phyloP scores from a whole-genome alignment of 2,113 vertebrate genomes.

The Sakesphorus luctuosus region DNA sequence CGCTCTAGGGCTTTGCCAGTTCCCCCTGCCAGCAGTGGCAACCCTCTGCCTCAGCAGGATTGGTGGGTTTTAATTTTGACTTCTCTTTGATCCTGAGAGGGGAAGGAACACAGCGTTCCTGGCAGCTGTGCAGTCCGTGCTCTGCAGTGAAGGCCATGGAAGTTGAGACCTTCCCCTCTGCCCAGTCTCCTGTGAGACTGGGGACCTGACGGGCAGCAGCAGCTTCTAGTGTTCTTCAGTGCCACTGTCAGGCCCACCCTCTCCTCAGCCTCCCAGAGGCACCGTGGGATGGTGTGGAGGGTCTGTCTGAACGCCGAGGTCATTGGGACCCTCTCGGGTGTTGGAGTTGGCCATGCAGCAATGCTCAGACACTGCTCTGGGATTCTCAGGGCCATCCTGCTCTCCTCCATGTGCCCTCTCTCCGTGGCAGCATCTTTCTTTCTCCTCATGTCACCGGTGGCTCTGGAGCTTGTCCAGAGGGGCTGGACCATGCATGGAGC shows the following conservation, averaged over 20 bases:
- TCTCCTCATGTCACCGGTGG: neutral
- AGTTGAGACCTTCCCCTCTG: neutral
- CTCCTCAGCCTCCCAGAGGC: neutral
- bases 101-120: fast-evolving
- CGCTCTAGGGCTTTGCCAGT: neutral
- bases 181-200: fast-evolving
- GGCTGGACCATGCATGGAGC: neutral
- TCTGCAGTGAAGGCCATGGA: neutral
- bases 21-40: neutral
- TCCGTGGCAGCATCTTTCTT: neutral
- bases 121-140: neutral
- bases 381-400: neutral
- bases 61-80: neutral
- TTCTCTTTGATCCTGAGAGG: neutral
- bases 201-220: neutral
- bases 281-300: fast-evolving
- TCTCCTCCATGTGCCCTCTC: neutral
- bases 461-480: neutral
- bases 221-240: neutral
- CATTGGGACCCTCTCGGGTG: fast-evolving
- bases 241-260: neutral
- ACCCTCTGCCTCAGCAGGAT: neutral
- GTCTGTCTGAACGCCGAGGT: fast-evolving
- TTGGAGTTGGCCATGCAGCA: neutral
- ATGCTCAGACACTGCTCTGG: neutral